Conservation (phyloP, 2,113 vertebrate genomes). For the Monopterus albus region DNA sequence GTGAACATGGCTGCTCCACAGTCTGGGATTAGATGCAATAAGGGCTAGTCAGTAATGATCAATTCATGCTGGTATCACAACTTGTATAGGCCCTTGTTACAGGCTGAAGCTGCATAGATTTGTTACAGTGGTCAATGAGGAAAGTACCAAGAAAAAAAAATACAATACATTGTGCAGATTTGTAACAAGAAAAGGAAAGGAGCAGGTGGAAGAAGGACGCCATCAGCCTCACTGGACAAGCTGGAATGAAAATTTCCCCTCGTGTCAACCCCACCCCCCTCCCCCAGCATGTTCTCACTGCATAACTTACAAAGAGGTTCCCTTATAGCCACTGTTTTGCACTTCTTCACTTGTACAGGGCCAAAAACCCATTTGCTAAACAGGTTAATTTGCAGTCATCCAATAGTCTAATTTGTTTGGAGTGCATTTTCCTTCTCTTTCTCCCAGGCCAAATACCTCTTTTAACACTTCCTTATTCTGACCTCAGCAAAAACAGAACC, state of each 20-base stretch:
- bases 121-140: too few species aligned
- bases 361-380: background rate
- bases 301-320: background rate
- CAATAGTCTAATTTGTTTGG: background rate
- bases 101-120: too few species aligned
- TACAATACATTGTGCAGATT: too few species aligned
- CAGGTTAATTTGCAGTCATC: too few species aligned
- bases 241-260: background rate
- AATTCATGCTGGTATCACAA: background rate
- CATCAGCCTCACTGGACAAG: background rate
- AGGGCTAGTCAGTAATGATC: background rate
- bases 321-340: background rate
- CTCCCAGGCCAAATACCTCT: background rate
- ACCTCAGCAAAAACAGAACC: background rate
- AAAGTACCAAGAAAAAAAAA: too few species aligned
- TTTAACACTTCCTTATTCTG: conserved; percentile 2
- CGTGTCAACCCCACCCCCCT: too few species aligned
- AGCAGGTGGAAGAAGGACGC: conserved; percentile 1
- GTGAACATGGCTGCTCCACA: conserved; percentile 8
- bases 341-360: background rate
- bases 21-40: background rate
- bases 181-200: background rate
- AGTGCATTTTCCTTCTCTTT: background rate
- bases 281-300: background rate
- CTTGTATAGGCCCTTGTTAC: background rate